A percentile compares a stretch with the other conserved stretches of the same genome.
Conservation (phyloP, 2,797 vertebrate species). For the Linurgus olivaceus region DNA sequence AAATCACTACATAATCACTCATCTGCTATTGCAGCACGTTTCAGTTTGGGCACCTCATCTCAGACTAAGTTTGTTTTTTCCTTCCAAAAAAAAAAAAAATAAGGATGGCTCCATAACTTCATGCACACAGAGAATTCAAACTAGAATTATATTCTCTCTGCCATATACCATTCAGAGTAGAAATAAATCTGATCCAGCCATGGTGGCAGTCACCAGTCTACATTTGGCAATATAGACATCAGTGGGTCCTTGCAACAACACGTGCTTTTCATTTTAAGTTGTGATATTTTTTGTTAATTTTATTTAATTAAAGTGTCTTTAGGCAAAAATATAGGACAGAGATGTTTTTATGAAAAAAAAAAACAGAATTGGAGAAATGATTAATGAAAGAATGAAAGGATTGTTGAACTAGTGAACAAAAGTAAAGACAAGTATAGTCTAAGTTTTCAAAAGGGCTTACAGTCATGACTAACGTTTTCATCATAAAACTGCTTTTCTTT, state of each 20-base stretch:
- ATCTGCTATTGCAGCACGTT: neutral
- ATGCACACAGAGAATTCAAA: neutral
- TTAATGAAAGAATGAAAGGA: neutral
- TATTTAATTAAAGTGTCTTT: neutral
- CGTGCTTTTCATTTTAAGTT: neutral
- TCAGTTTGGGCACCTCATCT: neutral
- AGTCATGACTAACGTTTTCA: neutral
- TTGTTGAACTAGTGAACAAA: neutral
- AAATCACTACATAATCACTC: conserved; percentile 20
- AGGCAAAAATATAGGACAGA: neutral
- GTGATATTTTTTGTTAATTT: neutral
- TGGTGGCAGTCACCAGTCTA: neutral
- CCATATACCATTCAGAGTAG: neutral
- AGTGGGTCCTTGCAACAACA: neutral
- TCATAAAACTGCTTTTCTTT: neutral
- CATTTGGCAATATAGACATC: neutral
- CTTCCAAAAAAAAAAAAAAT: neutral
- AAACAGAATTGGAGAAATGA: neutral
- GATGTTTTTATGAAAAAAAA: neutral
- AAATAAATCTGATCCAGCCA: neutral
- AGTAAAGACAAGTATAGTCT: neutral
- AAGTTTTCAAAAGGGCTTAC: neutral
- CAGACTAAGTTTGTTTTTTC: neutral
- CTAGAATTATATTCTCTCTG: neutral
- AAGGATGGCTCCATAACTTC: neutral